These are phyloP conservation scores for Nemapogon koenigi DNA, from an alignment of 2,888 invertebrate genomes.

Conservation along the genomic window DNA sequence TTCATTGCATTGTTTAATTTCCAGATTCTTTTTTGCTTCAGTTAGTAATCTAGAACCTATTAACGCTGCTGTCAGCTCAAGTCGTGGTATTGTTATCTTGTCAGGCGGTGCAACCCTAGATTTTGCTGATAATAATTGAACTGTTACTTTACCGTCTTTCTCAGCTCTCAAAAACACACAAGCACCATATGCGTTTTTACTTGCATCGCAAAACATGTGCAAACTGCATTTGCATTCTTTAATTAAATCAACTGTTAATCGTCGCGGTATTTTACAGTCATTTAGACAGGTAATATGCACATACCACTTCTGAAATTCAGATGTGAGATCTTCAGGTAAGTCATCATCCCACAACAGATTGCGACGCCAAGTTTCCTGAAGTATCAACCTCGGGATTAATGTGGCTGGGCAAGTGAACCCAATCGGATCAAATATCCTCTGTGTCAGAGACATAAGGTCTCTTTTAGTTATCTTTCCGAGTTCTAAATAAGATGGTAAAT, in stretches of 20 bases:
- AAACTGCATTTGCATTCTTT: neutral
- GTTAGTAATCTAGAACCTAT: constrained; percentile 5
- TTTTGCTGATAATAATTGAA: constrained; percentile 5
- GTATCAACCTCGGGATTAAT: constrained; percentile 9
- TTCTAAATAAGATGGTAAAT: neutral
- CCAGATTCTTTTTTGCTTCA: neutral
- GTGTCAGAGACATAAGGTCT: constrained; percentile 5
- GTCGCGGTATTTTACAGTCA: constrained; percentile 1
- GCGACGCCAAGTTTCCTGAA: constrained; percentile 1
- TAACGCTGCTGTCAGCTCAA: constrained; percentile 8
- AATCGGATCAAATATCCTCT: constrained; percentile 10
- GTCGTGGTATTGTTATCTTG: constrained; percentile 8
- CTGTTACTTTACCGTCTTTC: neutral
- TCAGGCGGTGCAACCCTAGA: constrained; percentile 5
- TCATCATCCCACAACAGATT: constrained; percentile 5
- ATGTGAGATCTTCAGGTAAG: neutral
- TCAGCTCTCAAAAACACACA: constrained; percentile 6
- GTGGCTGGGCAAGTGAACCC: constrained; percentile 7
- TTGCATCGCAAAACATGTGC: constrained; percentile 7
- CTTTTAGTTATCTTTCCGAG: constrained; percentile 4
- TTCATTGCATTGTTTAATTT: neutral
- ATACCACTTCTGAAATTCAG: neutral
- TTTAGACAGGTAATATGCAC: neutral
- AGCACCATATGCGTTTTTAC: constrained; percentile 3
- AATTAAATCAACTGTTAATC: neutral